Percentiles rank a stretch among this genome's conserved stretches.
Conservation (phyloP, 2,113 vertebrate genomes). For the Scophthalmus maximus region DNA sequence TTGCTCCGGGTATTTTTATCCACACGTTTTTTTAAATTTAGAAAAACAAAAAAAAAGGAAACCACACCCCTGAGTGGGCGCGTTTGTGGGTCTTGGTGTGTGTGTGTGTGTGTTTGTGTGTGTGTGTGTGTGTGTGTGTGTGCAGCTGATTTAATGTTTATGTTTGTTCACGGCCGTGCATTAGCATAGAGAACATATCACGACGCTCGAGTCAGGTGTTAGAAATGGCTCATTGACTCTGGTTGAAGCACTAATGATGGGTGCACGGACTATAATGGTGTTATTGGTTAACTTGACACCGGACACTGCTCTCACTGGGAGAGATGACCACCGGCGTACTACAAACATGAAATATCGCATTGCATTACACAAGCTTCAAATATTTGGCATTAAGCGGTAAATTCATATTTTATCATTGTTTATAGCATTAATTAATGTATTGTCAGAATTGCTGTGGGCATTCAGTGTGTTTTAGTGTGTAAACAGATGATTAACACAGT, state of each 20-base stretch:
- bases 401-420: too few species aligned
- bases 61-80: slow-evolving; percentile 23
- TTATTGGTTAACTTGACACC: slow-evolving; percentile 41
- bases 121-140: slow-evolving; percentile 34
- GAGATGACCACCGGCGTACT: not conserved
- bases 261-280: not conserved
- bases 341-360: not conserved
- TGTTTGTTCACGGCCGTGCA: slow-evolving; percentile 9
- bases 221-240: slow-evolving; percentile 43
- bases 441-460: too few species aligned
- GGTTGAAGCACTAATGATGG: slow-evolving; percentile 32
- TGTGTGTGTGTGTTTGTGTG: slow-evolving; percentile 49
- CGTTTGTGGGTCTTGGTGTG: slow-evolving; percentile 43
- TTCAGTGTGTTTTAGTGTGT: too few species aligned
- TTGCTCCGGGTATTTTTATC: slow-evolving; percentile 25
- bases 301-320: not conserved
- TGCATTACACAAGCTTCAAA: not conserved
- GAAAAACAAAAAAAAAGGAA: slow-evolving; percentile 19
- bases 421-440: too few species aligned
- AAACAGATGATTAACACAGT: too few species aligned
- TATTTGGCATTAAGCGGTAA: too few species aligned
- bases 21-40: slow-evolving; percentile 38
- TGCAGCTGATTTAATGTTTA: slow-evolving; percentile 66
- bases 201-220: not conserved
- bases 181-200: slow-evolving; percentile 44